phyloP scores from a whole-genome alignment of 2,113 vertebrate genomes.

The Eublepharis macularius region DNA sequence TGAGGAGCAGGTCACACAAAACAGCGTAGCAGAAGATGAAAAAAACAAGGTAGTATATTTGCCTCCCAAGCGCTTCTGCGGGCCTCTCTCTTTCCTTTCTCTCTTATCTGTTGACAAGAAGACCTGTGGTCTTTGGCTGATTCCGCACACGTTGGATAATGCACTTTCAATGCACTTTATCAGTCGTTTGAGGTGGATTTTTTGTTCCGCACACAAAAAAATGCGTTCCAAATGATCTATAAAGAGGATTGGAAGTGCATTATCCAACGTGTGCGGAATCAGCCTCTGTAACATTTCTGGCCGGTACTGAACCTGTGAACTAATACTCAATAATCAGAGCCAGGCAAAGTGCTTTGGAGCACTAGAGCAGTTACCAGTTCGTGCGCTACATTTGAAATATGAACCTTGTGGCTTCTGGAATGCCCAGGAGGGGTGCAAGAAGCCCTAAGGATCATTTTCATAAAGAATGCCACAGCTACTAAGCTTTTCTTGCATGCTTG shows the following conservation, averaged over 20 bases:
- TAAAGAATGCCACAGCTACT: slow-evolving; percentile 63
- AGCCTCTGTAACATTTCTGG: too few relatives aligned
- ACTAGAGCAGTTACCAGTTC: slow-evolving; percentile 20
- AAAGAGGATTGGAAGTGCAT: too few relatives aligned
- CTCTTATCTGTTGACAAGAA: slow-evolving; percentile 57
- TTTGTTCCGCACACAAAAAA: too few relatives aligned
- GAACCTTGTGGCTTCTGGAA: slow-evolving; percentile 50
- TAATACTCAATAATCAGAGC: too few relatives aligned
- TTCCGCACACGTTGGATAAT: slow-evolving; percentile 55
- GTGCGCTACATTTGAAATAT: neutral
- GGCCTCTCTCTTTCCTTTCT: slow-evolving; percentile 66
- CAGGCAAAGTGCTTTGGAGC: too few relatives aligned
- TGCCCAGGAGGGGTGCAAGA: slow-evolving; percentile 41
- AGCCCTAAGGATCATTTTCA: slow-evolving; percentile 51
- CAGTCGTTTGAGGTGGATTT: too few relatives aligned
- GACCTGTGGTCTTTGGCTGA: slow-evolving; percentile 43
- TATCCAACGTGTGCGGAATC: too few relatives aligned
- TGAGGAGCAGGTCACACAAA: slow-evolving; percentile 91
- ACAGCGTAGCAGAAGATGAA: slow-evolving; percentile 90
- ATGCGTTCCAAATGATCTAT: too few relatives aligned
- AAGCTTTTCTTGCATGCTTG: slow-evolving; percentile 69
- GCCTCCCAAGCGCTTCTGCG: slow-evolving; percentile 72
- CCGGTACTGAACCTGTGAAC: too few relatives aligned
- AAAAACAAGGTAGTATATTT: slow-evolving; percentile 92
- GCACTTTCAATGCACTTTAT: too few relatives aligned